phyloP scores from a whole-genome alignment of 2,797 vertebrate genomes.

The Spondyliosoma cantharus region DNA sequence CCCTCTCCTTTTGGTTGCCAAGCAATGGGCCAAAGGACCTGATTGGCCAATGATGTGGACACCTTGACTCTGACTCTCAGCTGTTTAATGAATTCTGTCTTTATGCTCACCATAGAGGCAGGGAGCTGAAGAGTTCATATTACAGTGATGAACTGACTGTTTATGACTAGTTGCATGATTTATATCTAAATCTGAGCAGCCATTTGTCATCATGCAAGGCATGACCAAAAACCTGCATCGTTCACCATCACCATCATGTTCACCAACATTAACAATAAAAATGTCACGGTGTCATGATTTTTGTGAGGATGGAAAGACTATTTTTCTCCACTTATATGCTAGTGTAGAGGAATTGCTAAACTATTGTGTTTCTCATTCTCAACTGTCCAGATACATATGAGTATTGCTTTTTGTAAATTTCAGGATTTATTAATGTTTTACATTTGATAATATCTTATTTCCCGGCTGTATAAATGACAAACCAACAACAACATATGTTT shows the following conservation, averaged over 20 bases:
- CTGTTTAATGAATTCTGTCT: constrained; percentile 64
- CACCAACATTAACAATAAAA: constrained; percentile 2
- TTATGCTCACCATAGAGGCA: constrained; percentile 46
- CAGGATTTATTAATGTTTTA: background rate
- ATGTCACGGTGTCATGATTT: background rate
- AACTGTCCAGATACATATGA: background rate
- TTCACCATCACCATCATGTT: background rate
- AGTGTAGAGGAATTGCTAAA: background rate
- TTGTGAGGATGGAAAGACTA: background rate
- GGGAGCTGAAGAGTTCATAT: constrained; percentile 7
- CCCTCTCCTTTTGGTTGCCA: constrained; percentile 77
- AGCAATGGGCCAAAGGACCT: constrained; percentile 72
- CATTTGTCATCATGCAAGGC: constrained; percentile 27
- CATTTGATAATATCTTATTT: constrained; percentile 6
- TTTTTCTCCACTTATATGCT: constrained; percentile 4
- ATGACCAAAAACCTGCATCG: background rate
- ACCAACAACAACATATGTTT: constrained; percentile 47
- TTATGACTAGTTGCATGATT: constrained; percentile 16
- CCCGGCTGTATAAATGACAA: constrained; percentile 30
- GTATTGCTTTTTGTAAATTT: background rate
- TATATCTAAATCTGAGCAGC: constrained; percentile 27
- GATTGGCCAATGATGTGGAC: constrained; percentile 75
- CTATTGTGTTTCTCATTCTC: background rate
- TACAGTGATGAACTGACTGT: background rate
- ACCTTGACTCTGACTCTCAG: constrained; percentile 69